Conservation (phyloP, 1,140 invertebrate genomes). For the Atta colombica region DNA sequence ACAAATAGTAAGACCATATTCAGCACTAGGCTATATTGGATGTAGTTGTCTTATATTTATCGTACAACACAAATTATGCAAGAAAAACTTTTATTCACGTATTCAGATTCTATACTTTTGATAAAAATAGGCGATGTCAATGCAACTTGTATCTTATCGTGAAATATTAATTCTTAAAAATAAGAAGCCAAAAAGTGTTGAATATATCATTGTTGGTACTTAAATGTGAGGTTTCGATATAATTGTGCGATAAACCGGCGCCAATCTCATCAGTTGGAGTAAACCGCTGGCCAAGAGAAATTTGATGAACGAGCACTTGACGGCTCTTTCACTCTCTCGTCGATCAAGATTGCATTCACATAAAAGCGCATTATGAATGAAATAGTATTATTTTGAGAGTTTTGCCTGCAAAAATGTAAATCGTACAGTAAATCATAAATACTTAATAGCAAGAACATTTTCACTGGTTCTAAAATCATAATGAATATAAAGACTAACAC, state of each 20-base stretch:
- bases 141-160: neutral
- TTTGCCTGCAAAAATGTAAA: neutral
- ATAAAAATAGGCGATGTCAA: neutral
- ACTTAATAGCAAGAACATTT: neutral
- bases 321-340: constrained; percentile 21
- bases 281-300: constrained; percentile 43
- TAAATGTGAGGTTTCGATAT: neutral
- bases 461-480: neutral
- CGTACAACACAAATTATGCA: neutral
- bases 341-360: constrained; percentile 1
- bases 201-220: neutral
- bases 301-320: constrained; percentile 58
- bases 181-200: neutral
- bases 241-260: constrained; percentile 35
- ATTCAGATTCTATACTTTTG: neutral
- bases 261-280: constrained; percentile 32
- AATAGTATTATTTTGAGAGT: constrained; percentile 5
- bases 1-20: too few species aligned
- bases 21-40: too few species aligned
- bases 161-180: neutral
- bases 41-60: neutral
- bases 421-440: constrained; percentile 3
- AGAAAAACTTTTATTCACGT: neutral
- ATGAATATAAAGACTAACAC: neutral
- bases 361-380: neutral